Conservation (phyloP, 1,140 invertebrate species). For the Temnothorax curvispinosus region DNA sequence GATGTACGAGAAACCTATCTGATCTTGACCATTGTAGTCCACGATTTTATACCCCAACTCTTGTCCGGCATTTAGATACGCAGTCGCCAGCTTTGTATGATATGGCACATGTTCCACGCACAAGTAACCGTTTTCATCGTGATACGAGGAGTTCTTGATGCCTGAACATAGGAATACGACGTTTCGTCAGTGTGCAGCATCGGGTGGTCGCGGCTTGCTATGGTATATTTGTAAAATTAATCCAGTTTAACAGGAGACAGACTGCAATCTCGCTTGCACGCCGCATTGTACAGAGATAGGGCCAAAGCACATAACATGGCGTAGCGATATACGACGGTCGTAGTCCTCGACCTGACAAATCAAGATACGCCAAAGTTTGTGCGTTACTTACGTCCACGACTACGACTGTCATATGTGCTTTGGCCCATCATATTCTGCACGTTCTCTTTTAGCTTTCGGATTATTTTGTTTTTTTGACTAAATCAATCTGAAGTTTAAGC, state of each 20-base stretch:
- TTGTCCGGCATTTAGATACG: conserved; percentile 87
- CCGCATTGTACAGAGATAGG: not conserved
- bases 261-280: not conserved
- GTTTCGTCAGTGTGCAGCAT: not conserved
- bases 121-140: conserved; percentile 83
- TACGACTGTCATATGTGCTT: no score
- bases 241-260: not conserved
- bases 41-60: conserved; percentile 85
- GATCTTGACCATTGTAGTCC: conserved; percentile 86
- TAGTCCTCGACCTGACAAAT: no score
- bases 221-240: not conserved
- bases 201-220: not conserved
- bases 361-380: no score
- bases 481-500: not conserved
- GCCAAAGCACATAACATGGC: no score
- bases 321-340: no score
- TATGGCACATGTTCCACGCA: conserved; percentile 83
- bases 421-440: no score
- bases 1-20: conserved; percentile 87
- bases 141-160: conserved; percentile 83
- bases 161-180: conserved; percentile 62
- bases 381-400: no score
- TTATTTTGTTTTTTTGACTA: not conserved
- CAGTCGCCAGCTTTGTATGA: conserved; percentile 81
- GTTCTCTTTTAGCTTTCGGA: not conserved